Evolutionary conservation across 2,888 invertebrate species (phyloP), one percentile per base, ranked within the genome.

Genomic region (Caenorhabditis doughertyi): DNA sequence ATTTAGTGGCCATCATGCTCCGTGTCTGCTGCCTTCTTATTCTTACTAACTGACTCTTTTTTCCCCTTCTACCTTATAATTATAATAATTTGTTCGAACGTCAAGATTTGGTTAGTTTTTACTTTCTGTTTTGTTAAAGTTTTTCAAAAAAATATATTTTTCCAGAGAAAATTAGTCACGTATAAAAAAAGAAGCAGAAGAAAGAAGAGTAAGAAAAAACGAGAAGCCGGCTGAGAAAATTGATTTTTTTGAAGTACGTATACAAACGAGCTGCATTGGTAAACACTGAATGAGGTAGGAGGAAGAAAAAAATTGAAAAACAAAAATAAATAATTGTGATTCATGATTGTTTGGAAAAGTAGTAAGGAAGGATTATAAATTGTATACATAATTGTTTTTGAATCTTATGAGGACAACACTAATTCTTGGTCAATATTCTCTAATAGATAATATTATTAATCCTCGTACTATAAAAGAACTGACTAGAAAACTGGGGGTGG

Each of bases 1-100:
- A 49, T 71, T 71, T 49, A 49, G 58, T 71, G 23, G 47, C 58
- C 55, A 18, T 29, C 58, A 47, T 70, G 55, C 68, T 70, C 49
- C 18, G 39, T 21, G 60, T 49, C 49, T 51, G 47, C 49, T 27
- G 47, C 47, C 35, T 35, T 39, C 53, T 25, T 8, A 18, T 35
- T 35, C 56, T 23, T 35, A 2, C 51, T 25, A 27, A 58, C 32
- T 35, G 39, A 58, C 32, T n/a, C 42, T 51, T 32, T 42, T 21
- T 55, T 42, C 1, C 23, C 27, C 13, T 18, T n/a, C 32, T 18
- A 3, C 18, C 56, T n/a, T 11, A 56, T 56, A 58, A 55, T 58
- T 39, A 58, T 58, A 13, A 39, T 39, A 39, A 39, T 39, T 58
- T 39, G 21, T 58, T 47, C n/a, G 44, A n/a, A 18, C 44, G 18